Evolutionary conservation across 1,140 invertebrate species (phyloP), one percentile per base, ranked within the genome.

Genomic region (Condylostylus longicornis): DNA sequence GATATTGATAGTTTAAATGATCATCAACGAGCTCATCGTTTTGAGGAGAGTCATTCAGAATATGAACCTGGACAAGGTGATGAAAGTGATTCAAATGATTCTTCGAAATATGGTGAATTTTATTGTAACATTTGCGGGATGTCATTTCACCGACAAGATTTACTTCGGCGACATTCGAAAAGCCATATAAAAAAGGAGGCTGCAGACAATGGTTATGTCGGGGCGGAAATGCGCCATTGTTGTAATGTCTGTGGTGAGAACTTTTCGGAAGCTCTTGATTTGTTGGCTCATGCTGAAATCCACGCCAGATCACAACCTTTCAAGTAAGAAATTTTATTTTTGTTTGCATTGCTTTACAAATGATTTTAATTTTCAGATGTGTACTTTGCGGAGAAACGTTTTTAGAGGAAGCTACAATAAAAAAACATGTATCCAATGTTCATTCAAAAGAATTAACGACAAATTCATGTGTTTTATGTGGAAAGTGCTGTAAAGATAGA

Each of bases 241-340:
- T 84, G 80, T 51, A 77, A 75, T 49, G 76, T 78, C 22, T 82
- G 80, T 54, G 79, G 79, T 19, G 76, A 82, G 57, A 72, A 68
- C 28, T 83, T 81, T 53, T 67, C 70, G 15, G 77, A 79, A 51
- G 76, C 76, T 18, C 57, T 79, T 36, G 76, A 79, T 47, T 64
- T 84, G 29, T 62, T 80, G n/a, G 73, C 76, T 13, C 80, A 83
- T 58, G 76, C 78, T 2, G 78, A 81, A 62, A 63, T 74, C 2
- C 79, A 82, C 53, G 72, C 75, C 18, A 68, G 77, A 45, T 67
- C 60, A 43, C 50, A 58, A 36, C 63, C 68, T 20, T 62, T 65
- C 41, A 67, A 70, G 66, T 69, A 47, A 50, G 49, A 43, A 10
- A 36, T 14, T 8, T 21, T 37, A 23, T 42, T 25, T 32, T 36